A percentile compares a stretch with the other conserved stretches of the same genome.
phyloP scores from a whole-genome alignment of 2,888 invertebrate species.

The Aradus depressus region DNA sequence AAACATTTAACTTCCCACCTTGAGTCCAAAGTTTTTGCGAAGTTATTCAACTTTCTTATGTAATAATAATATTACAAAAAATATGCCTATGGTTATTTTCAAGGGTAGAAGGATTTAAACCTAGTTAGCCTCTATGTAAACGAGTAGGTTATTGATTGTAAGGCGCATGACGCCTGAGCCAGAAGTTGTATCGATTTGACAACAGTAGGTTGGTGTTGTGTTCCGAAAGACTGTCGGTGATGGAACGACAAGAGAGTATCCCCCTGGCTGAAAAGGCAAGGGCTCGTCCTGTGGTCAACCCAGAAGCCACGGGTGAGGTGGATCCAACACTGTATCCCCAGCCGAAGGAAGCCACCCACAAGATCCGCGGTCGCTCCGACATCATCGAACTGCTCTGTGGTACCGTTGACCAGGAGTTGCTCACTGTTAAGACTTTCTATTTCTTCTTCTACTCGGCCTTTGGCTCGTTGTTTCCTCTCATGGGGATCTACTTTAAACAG shows the following conservation, averaged over 20 bases:
- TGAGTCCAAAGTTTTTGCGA: no score
- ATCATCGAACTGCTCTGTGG: slow-evolving; percentile 72
- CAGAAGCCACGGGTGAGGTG: slow-evolving; percentile 73
- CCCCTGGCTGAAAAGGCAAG: slow-evolving; percentile 20
- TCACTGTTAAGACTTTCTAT: slow-evolving; percentile 94
- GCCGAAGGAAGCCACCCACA: slow-evolving; percentile 80
- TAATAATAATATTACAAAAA: no score
- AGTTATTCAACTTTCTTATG: no score
- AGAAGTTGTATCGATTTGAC: no score
- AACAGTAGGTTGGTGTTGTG: no score
- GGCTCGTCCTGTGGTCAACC: slow-evolving; percentile 64
- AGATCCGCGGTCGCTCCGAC: slow-evolving; percentile 77
- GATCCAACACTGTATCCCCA: slow-evolving; percentile 68
- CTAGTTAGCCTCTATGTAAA: no score
- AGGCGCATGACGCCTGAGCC: no score
- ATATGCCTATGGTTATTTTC: no score
- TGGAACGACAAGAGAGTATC: slow-evolving; percentile 15
- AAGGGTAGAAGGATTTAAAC: no score
- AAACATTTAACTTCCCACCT: no score
- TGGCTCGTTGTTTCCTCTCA: slow-evolving; percentile 92
- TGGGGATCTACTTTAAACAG: slow-evolving; percentile 99
- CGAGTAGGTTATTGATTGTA: no score
- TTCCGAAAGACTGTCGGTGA: no score
- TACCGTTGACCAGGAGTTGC: slow-evolving; percentile 76
- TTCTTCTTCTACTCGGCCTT: slow-evolving; percentile 99